Conservation (phyloP, 2,113 vertebrate species). For the Cariama cristata region DNA sequence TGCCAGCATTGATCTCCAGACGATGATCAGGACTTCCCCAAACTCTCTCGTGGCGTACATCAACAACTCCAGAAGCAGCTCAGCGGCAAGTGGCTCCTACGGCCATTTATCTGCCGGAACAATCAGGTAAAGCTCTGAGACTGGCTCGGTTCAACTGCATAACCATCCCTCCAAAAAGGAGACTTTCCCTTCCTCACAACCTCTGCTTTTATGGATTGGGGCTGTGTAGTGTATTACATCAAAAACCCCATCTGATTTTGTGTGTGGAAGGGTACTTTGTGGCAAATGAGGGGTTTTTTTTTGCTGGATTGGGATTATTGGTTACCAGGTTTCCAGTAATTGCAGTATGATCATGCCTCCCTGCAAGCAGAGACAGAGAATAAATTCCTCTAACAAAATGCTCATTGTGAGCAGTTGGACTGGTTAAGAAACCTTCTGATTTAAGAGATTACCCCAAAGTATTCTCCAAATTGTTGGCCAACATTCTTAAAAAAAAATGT, state of each 20-base stretch:
- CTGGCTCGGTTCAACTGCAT: fast-evolving
- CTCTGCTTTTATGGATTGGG: neutral
- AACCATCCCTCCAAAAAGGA: fast-evolving
- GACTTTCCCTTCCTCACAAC: neutral
- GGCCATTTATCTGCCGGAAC: slow-evolving; percentile 95
- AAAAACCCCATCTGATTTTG: neutral
- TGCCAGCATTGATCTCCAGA: slow-evolving; percentile 98
- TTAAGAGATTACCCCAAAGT: slow-evolving; percentile 25
- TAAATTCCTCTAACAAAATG: neutral
- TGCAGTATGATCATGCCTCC: neutral
- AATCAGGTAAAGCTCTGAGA: slow-evolving; percentile 84
- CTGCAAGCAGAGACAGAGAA: slow-evolving; percentile 5
- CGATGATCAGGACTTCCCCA: slow-evolving; percentile 98
- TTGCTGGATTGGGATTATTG: neutral
- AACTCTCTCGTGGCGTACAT: slow-evolving; percentile 99
- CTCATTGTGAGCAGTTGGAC: neutral
- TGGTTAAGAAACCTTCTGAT: slow-evolving; percentile 21
- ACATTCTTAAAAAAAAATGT: slow-evolving; percentile 3
- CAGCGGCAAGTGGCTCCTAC: slow-evolving; percentile 94
- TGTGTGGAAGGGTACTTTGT: neutral
- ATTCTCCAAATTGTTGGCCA: neutral
- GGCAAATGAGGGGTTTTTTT: neutral
- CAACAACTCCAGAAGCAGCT: slow-evolving; percentile 98
- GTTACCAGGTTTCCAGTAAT: neutral
- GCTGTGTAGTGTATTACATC: neutral